These are phyloP conservation scores for Clostera curtula DNA, from an alignment of 2,888 invertebrate species.

Conservation along the genomic window DNA sequence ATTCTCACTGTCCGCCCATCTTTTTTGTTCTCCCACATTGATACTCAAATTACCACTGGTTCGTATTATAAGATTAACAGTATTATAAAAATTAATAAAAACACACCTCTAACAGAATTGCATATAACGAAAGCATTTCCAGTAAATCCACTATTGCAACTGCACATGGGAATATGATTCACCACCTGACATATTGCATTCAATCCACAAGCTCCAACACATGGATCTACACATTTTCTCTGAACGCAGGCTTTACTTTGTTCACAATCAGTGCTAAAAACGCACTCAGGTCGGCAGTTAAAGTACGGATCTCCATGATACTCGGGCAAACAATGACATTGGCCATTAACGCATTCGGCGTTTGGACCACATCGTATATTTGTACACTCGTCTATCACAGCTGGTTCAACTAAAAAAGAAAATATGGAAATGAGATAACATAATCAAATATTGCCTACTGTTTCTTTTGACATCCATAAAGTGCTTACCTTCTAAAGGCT, in stretches of 20 bases:
- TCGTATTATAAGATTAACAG: no score
- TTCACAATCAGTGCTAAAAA: slow-evolving; percentile 83
- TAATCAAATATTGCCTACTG: slow-evolving; percentile 1
- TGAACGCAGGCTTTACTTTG: slow-evolving; percentile 81
- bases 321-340: slow-evolving; percentile 82
- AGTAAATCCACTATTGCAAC: slow-evolving; percentile 77
- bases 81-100: slow-evolving; percentile 2
- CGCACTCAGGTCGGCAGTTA: slow-evolving; percentile 86
- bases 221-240: slow-evolving; percentile 85
- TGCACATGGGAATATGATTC: slow-evolving; percentile 81
- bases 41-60: no score
- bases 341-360: slow-evolving; percentile 78
- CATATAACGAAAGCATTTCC: slow-evolving; percentile 73
- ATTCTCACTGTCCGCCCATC: no score
- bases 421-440: not conserved
- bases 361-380: slow-evolving; percentile 82
- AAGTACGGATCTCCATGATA: slow-evolving; percentile 84
- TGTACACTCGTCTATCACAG: slow-evolving; percentile 76
- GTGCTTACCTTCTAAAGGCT: slow-evolving; percentile 66
- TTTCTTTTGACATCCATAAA: not conserved
- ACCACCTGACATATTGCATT: slow-evolving; percentile 75
- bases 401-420: slow-evolving; percentile 44
- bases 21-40: no score
- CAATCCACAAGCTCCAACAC: slow-evolving; percentile 81
- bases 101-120: slow-evolving; percentile 73